These are phyloP conservation scores for Dolichopus griseipennis DNA, from an alignment of 2,888 invertebrate genomes.

Conservation along the genomic window DNA sequence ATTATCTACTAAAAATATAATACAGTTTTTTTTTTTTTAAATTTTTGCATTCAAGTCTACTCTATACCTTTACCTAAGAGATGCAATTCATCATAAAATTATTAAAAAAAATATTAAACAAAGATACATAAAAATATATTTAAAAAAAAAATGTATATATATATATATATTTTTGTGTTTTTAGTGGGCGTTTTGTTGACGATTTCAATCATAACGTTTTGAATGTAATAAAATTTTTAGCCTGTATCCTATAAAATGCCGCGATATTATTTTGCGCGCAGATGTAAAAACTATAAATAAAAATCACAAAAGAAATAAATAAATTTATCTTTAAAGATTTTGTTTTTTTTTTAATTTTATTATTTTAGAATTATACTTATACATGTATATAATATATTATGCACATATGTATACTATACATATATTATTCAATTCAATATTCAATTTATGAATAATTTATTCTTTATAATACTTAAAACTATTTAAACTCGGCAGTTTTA, in stretches of 20 bases:
- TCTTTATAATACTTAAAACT: too few relatives aligned
- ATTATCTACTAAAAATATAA: neutral
- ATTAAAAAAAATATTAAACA: neutral
- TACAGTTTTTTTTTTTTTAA: neutral
- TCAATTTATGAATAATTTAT: too few relatives aligned
- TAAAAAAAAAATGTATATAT: too few relatives aligned
- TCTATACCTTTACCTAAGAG: neutral
- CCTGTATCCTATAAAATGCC: constrained; percentile 1
- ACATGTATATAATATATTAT: too few relatives aligned
- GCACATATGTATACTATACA: too few relatives aligned
- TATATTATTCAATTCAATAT: too few relatives aligned
- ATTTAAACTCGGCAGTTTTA: too few relatives aligned
- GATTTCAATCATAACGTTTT: constrained; percentile 12
- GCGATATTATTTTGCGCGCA: neutral
- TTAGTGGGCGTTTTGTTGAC: constrained; percentile 12
- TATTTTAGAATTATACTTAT: too few relatives aligned
- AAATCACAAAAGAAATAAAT: neutral
- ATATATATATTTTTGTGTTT: neutral
- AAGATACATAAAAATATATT: neutral
- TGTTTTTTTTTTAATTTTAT: too few relatives aligned
- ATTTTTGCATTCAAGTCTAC: neutral
- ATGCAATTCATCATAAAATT: neutral
- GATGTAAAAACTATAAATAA: too few relatives aligned
- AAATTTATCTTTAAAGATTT: neutral
- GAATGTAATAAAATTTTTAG: neutral